Base-by-base conservation (phyloP, 2,888 invertebrate species). In the Odontocolon sp. region DNA sequence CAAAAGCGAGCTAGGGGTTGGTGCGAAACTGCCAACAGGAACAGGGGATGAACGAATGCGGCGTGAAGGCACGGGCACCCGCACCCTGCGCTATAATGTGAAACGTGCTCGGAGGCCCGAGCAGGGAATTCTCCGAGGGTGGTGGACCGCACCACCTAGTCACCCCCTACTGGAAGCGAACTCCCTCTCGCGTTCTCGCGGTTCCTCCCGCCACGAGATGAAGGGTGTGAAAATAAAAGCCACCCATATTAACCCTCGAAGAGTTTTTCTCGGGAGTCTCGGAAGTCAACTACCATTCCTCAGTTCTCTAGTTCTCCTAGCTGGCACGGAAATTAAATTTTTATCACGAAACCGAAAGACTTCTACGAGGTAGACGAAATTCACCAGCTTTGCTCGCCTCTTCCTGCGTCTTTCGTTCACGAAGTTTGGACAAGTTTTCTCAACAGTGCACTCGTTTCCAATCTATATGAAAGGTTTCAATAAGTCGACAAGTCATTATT, bases 31-130 rank as follows among this genome's bases (percentile, higher is more conserved):
- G 77, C 76, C 64, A 76, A 70, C 64, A 64, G 69, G 64, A 73
- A 75, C 54, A 67, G 56, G 71, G 64, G 63, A 72, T 42, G 72
- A 72, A 69, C 73, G 73, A 69, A 57, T 69, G 68, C 59, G 73
- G 77, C 64, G 52, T 73, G 14, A 38, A 69, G 73, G 77, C 69
- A 73, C 64, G 77, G 47, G 63, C 54, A 69, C 73, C 73, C 42
- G 68, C 78, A 80, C 81, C 80, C 81, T 83, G 80, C 74, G 83
- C 83, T 82, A 86, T 86, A 86, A 86, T 84, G 84, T 81, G 84
- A 83, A 83, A 86, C 86, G 86, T 86, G 86, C 86, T 86, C 78
- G 80, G 83, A 86, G 84, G 83, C 82, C 77, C 76, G 84, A 86
- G 83, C 82, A 79, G 82, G 81, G 84, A 85, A 85, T 84, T 85